Evolutionary conservation across 2,888 invertebrate genomes (phyloP).

Genomic region (Lobophora halterata): DNA sequence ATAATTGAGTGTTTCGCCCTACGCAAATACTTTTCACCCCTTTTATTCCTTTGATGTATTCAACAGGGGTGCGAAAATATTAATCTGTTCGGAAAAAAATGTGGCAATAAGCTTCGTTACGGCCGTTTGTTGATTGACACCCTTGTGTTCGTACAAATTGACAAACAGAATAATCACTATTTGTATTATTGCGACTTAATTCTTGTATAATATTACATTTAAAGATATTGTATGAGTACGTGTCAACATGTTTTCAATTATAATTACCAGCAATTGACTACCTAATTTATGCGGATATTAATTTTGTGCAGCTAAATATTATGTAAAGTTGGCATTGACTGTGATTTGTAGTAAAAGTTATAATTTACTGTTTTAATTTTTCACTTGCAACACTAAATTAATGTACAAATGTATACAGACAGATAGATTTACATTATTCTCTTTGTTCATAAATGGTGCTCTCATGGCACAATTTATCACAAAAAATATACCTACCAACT

Average conservation of each 20-base stretch:
- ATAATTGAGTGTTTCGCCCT: constrained; percentile 75
- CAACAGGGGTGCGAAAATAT: constrained; percentile 72
- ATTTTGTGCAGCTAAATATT: too few relatives aligned
- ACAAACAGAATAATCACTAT: constrained; percentile 64
- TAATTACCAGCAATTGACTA: constrained; percentile 38
- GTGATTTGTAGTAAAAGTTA: neutral
- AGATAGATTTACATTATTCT: constrained; percentile 17
- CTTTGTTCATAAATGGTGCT: constrained; percentile 38
- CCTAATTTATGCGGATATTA: neutral
- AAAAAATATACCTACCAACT: constrained; percentile 43
- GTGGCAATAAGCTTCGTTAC: constrained; percentile 72
- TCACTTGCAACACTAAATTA: neutral
- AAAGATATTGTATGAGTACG: constrained; percentile 58
- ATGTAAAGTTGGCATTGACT: too few relatives aligned
- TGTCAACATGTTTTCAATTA: constrained; percentile 34
- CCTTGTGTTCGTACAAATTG: constrained; percentile 61
- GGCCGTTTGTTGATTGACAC: constrained; percentile 66
- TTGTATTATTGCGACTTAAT: constrained; percentile 52
- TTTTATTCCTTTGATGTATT: constrained; percentile 78
- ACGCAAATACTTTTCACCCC: constrained; percentile 61
- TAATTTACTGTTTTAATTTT: neutral
- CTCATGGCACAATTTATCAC: constrained; percentile 42
- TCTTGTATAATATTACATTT: constrained; percentile 66
- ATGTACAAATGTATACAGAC: constrained; percentile 43
- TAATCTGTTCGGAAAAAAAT: constrained; percentile 69